Evolutionary conservation across 2,888 invertebrate genomes (phyloP).

Genomic region (Cenopis cana): DNA sequence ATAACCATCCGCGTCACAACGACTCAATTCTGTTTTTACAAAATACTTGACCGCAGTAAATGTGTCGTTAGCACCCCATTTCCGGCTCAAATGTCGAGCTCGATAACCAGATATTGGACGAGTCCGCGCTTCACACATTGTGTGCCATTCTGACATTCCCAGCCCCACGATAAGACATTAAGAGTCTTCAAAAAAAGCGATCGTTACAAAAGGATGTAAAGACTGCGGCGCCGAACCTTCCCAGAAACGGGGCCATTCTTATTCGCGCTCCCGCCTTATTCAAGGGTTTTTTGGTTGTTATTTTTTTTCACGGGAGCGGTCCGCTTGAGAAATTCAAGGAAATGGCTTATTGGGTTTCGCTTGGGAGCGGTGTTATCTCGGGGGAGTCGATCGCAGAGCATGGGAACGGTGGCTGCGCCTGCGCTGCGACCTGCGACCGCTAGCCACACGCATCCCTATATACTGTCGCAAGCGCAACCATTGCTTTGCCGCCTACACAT

Average conservation of each 20-base stretch:
- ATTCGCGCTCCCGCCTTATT: conserved; percentile 83
- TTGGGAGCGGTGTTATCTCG: conserved; percentile 77
- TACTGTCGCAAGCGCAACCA: conserved; percentile 52
- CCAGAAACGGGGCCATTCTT: conserved; percentile 82
- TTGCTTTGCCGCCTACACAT: conserved; percentile 28
- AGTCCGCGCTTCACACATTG: conserved; percentile 52
- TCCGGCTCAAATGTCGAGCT: conserved; percentile 31
- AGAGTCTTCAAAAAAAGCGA: conserved; percentile 78
- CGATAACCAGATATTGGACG: conserved; percentile 39
- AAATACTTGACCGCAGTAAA: conserved; percentile 24
- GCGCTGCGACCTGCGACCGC: no score
- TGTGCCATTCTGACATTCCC: conserved; percentile 61
- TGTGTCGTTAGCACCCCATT: conserved; percentile 39
- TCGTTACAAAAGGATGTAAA: conserved; percentile 82
- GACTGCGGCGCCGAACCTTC: conserved; percentile 82
- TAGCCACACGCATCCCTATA: conserved; percentile 66
- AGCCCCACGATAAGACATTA: conserved; percentile 78
- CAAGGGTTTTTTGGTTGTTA: conserved; percentile 73
- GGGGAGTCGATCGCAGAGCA: conserved; percentile 69
- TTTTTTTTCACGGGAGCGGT: conserved; percentile 78
- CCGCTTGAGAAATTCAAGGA: conserved; percentile 81
- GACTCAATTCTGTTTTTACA: conserved; percentile 32
- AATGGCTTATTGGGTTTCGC: conserved; percentile 83
- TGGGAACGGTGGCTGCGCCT: conserved; percentile 62
- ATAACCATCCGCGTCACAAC: conserved; percentile 28